Percentiles rank a stretch among this genome's conserved stretches.
phyloP scores from a whole-genome alignment of 2,888 invertebrate species.

The Nomada flava region DNA sequence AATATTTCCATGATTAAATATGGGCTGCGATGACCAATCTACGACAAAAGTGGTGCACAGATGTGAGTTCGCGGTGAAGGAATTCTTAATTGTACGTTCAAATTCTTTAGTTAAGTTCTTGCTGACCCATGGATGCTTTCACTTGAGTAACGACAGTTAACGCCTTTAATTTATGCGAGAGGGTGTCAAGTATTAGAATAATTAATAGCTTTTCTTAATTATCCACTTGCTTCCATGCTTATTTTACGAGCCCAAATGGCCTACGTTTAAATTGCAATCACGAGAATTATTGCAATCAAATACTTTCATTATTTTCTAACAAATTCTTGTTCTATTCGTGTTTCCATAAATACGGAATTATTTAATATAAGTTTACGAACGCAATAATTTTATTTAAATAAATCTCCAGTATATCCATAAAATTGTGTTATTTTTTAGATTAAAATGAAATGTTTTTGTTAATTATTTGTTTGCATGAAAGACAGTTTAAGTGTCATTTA shows the following conservation, averaged over 20 bases:
- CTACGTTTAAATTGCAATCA: neutral
- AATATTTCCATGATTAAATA: too few species aligned
- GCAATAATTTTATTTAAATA: too few species aligned
- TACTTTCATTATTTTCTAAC: neutral
- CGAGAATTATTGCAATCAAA: slow-evolving; percentile 1
- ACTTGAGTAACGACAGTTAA: slow-evolving; percentile 39
- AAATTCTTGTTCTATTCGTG: neutral
- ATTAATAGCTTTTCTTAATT: slow-evolving; percentile 37
- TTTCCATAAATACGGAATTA: too few species aligned
- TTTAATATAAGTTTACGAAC: too few species aligned
- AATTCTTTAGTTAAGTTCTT: slow-evolving; percentile 48
- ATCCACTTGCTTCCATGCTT: slow-evolving; percentile 8
- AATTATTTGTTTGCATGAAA: too few species aligned
- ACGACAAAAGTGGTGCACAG: neutral
- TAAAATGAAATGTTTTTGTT: too few species aligned
- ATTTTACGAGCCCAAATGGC: neutral
- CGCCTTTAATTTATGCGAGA: slow-evolving; percentile 35
- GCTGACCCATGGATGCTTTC: slow-evolving; percentile 42
- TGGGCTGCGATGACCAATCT: too few species aligned
- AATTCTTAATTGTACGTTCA: slow-evolving; percentile 36
- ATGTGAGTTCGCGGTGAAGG: slow-evolving; percentile 1
- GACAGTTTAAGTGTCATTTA: too few species aligned
- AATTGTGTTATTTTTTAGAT: too few species aligned
- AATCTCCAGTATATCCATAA: too few species aligned
- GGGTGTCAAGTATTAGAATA: slow-evolving; percentile 31